Evolutionary conservation across 2,888 invertebrate species (phyloP), one percentile per base, ranked within the genome.

Genomic region (Apocheima hispidaria): DNA sequence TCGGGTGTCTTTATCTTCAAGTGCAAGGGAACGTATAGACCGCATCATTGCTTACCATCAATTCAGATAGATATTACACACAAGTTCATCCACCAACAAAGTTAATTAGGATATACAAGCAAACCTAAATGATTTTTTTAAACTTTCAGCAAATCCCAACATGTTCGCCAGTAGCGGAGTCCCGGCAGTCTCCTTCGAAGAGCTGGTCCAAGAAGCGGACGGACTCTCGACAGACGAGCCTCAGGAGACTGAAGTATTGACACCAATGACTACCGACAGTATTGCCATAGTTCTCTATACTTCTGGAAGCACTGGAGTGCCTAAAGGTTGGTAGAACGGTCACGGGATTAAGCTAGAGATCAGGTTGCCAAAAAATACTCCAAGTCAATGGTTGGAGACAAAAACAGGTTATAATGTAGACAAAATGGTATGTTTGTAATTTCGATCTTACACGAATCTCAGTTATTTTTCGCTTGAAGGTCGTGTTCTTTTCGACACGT

Each of bases 241-340:
- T 0, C 72, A 83, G 1, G 88, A 90, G 9, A 83, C 73, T 68
- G 93, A 93, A 69, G 85, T 74, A 65, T 77, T 93, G 10, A 81
- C 84, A 1, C 83, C 90, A 7, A 66, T 82, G 0, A 86, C 83
- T 21, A 74, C 73, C 4, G 90, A 93, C 43, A 93, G 94, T 73
- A 90, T 96, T 7, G 96, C 95, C 0, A 94, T 96, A 46, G 95
- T 97, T 16, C 86, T 97, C 16, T 97, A 97, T 75, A 97, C 97
- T 38, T 98, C 98, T 23, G 98, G 98, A 12, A 98, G 98, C 78
- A 98, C 98, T 0, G 98, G 98, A 0, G 91, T 96, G 16, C 98
- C 98, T 4, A 98, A 98, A 94, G 98, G 97, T 94, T 70, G n/a
- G 54, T 55, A 18, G 18, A 10, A n/a, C 4, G 5, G 41, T 12